Conservation (phyloP, 2,888 invertebrate species). For the Schizaphis graminum region DNA sequence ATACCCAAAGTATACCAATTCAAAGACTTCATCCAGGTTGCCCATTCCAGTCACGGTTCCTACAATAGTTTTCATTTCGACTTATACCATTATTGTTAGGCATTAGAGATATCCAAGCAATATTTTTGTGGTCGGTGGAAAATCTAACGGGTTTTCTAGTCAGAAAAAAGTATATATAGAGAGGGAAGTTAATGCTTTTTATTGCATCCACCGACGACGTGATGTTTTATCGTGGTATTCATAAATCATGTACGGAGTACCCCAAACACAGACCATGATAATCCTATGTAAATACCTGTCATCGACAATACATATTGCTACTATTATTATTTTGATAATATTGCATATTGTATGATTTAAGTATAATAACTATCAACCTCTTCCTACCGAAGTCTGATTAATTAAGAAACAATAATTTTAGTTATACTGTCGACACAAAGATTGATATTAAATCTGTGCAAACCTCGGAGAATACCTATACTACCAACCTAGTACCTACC, state of each 20-base stretch:
- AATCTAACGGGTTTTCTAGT: conserved; percentile 51
- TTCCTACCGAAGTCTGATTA: background rate
- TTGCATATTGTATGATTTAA: background rate
- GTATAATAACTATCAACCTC: background rate
- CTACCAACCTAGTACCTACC: background rate
- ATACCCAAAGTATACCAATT: conserved; percentile 13
- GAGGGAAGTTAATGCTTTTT: conserved; percentile 61
- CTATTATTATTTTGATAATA: conserved; percentile 61
- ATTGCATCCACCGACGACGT: conserved; percentile 55
- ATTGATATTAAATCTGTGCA: conserved; percentile 45
- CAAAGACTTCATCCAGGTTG: conserved; percentile 21
- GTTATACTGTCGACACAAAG: conserved; percentile 12
- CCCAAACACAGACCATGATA: conserved; percentile 54
- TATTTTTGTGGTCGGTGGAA: conserved; percentile 52
- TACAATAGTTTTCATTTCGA: conserved; percentile 52
- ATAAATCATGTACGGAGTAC: conserved; percentile 58
- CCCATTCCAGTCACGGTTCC: conserved; percentile 59
- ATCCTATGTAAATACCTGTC: conserved; percentile 66
- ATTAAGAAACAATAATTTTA: conserved; percentile 12
- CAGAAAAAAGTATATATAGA: conserved; percentile 17
- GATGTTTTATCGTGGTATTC: conserved; percentile 49
- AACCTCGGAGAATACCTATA: background rate
- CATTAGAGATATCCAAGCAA: conserved; percentile 53
- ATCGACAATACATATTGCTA: conserved; percentile 62
- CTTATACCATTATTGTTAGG: conserved; percentile 62